Evolutionary conservation across 2,113 vertebrate genomes (phyloP), one percentile per base, ranked within the genome.

Genomic region (Prionailurus bengalensis): DNA sequence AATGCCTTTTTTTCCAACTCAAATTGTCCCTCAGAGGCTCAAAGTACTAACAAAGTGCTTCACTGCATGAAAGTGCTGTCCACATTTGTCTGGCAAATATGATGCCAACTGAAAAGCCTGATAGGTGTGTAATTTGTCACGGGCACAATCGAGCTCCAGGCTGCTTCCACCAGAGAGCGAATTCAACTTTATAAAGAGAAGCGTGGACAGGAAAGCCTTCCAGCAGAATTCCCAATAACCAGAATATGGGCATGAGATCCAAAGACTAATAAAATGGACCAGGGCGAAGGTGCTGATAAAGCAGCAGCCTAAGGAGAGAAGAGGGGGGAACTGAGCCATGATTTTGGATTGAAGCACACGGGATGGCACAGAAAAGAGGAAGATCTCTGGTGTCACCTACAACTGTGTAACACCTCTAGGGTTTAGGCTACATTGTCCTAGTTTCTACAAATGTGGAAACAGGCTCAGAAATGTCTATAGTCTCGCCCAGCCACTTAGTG

Each of bases 11-110:
- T 70, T 12, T 16, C 53, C 25, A 94, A 95, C 63, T 89, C 73
- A 93, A 86, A 95, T 66, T 89, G 79, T 87, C 55, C 97, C 89
- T 89, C 80, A 51, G 87, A 96, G 92, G 70, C 65, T 97, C 90
- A 71, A 53, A 94, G 88, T 83, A 86, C 79, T 91, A 94, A 96
- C 94, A 97, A 97, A 96, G 79, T 80, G 63, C 39, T 92, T 97
- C 5, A 0, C 84, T 66, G 51, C 68, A 88, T 65, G 71, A 82
- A 97, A 95, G 58, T 78, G 58, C 92, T 88, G 51, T 97, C 90
- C 84, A 63, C 87, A 84, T 97, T 94, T 90, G 83, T 95, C 94
- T 94, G 84, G 97, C 89, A 95, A 96, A 85, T 90, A 94, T 1
- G 12, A 95, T 39, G 76, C 79, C 42, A 3, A 51, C 48, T 68